phyloP scores from a whole-genome alignment of 2,113 vertebrate genomes.

The Atlantisia rogersi region DNA sequence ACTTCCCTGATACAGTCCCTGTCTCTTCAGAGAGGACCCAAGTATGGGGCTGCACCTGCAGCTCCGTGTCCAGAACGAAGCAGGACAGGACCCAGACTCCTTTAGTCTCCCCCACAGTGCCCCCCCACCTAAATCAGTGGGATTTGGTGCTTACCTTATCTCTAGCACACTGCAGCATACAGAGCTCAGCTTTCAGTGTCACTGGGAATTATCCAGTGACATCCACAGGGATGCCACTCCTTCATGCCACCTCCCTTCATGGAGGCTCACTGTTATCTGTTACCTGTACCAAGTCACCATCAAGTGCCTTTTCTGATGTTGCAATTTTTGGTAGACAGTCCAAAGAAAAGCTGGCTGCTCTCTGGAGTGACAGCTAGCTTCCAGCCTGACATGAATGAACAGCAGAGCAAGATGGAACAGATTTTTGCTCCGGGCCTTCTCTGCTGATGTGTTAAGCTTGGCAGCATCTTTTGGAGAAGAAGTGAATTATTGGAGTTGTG shows the following conservation, averaged over 20 bases:
- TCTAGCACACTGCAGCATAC: neutral
- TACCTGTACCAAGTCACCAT: neutral
- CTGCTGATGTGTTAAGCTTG: slow-evolving; percentile 39
- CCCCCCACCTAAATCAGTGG: neutral
- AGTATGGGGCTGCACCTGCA: neutral
- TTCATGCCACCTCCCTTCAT: neutral
- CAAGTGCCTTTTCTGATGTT: neutral
- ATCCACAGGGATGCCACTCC: neutral
- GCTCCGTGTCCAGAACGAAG: neutral
- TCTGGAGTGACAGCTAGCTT: slow-evolving; percentile 23
- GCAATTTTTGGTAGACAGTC: neutral
- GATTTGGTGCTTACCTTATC: neutral
- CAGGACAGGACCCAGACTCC: neutral
- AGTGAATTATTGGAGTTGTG: neutral
- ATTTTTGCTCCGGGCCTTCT: slow-evolving; percentile 28
- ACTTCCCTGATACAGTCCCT: fast-evolving
- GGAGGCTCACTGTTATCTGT: neutral
- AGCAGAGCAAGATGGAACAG: slow-evolving; percentile 14
- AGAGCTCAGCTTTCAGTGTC: neutral
- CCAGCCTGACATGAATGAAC: slow-evolving; percentile 10
- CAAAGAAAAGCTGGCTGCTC: neutral
- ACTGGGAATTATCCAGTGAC: neutral
- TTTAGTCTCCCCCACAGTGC: neutral
- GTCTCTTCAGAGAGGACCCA: neutral
- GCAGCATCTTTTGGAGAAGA: slow-evolving; percentile 2